Evolutionary conservation across 2,113 vertebrate genomes (phyloP).

Genomic region (Danionella cerebrum): DNA sequence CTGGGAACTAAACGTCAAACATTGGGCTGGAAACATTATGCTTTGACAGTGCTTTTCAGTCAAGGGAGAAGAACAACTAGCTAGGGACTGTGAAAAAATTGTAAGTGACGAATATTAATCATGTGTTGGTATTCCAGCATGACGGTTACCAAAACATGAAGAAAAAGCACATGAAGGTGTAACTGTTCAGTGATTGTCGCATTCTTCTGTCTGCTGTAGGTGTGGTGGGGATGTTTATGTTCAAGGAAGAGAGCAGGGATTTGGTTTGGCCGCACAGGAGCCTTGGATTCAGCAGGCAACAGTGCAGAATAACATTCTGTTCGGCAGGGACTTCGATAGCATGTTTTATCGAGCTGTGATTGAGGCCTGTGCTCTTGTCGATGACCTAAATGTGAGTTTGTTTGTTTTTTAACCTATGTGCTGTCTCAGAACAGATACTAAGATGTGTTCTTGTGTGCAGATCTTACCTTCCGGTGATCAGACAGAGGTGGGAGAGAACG

Average conservation of each 20-base stretch:
- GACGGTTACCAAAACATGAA: not conserved
- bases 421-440: too few relatives aligned
- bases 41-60: too few relatives aligned
- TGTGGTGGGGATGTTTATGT: constrained; percentile 69
- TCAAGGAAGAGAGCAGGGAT: constrained; percentile 72
- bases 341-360: constrained; percentile 75
- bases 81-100: too few relatives aligned
- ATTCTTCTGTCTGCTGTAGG: constrained; percentile 53
- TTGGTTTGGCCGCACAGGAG: constrained; percentile 84
- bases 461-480: constrained; percentile 84
- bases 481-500: constrained; percentile 93
- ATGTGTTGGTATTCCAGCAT: too few relatives aligned
- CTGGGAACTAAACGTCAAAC: too few relatives aligned
- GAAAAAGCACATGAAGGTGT: not conserved
- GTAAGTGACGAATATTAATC: too few relatives aligned
- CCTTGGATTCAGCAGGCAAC: constrained; percentile 93
- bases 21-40: too few relatives aligned
- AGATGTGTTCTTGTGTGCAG: constrained; percentile 60
- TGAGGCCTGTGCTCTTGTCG: constrained; percentile 81
- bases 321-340: constrained; percentile 77
- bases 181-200: not conserved
- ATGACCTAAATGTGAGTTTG: constrained; percentile 79
- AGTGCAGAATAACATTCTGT: constrained; percentile 90
- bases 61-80: too few relatives aligned
- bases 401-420: not conserved